Conservation (phyloP, 2,797 vertebrate genomes). For the Cottoperca gobio region DNA sequence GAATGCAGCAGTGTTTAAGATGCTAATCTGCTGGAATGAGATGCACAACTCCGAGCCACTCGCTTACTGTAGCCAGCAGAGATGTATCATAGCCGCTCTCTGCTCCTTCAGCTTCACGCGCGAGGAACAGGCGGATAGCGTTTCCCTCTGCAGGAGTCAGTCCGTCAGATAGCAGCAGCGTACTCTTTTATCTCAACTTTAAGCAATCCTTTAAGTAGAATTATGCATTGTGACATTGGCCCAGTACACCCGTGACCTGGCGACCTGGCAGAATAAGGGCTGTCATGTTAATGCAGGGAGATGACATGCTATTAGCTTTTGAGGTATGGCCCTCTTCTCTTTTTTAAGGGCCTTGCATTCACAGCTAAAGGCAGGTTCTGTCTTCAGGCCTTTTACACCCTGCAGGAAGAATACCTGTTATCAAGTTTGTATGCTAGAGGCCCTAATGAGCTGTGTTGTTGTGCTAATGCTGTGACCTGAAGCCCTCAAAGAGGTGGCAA, state of each 20-base stretch:
- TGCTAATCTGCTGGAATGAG: constrained; percentile 79
- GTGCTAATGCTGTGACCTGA: constrained; percentile 65
- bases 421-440: constrained; percentile 71
- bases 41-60: constrained; percentile 66
- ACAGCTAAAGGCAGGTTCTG: constrained; percentile 80
- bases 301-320: constrained; percentile 92
- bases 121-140: constrained; percentile 50
- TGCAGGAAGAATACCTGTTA: constrained; percentile 82
- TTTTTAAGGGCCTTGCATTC: constrained; percentile 65
- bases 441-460: constrained; percentile 79
- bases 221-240: constrained; percentile 66
- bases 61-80: constrained; percentile 68
- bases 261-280: constrained; percentile 70
- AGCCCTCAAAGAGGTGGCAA: constrained; percentile 62
- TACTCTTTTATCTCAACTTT: constrained; percentile 71
- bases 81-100: constrained; percentile 68
- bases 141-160: constrained; percentile 48
- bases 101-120: constrained; percentile 30
- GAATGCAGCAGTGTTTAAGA: constrained; percentile 76
- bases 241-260: constrained; percentile 60
- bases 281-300: constrained; percentile 89
- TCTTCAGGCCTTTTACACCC: constrained; percentile 81
- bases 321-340: constrained; percentile 83
- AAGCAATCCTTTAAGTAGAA: constrained; percentile 48
- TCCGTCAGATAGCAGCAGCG: constrained; percentile 67